Conservation (phyloP, 2,797 vertebrate genomes). For the Melanogrammus aeglefinus region DNA sequence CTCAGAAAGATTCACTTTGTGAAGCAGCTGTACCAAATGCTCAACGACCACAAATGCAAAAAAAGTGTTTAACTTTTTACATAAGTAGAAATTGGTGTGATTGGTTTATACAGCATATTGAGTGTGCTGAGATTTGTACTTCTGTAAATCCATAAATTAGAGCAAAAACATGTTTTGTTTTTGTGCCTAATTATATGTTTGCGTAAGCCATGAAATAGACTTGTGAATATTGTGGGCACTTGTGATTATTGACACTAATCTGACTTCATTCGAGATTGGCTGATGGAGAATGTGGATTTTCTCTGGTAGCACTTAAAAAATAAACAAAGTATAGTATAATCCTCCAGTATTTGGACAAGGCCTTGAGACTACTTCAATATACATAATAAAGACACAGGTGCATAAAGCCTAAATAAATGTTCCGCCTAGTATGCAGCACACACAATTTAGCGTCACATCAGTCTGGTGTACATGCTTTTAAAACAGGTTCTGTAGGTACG, state of each 20-base stretch:
- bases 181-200: neutral
- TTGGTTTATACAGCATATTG: neutral
- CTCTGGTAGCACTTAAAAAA: slow-evolving; percentile 10
- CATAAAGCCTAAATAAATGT: neutral
- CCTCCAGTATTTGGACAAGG: neutral
- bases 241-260: neutral
- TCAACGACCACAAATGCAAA: neutral
- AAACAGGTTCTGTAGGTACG: neutral
- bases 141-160: neutral
- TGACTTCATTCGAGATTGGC: neutral
- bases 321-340: slow-evolving; percentile 17
- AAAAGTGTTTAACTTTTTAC: neutral
- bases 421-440: neutral
- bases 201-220: neutral
- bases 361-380: neutral
- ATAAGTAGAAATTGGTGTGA: too few species aligned
- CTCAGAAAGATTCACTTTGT: neutral
- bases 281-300: too few species aligned
- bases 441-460: neutral
- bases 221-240: neutral
- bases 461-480: neutral
- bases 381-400: neutral
- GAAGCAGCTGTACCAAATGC: neutral
- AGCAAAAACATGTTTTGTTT: neutral
- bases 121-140: neutral